Percentiles rank a stretch among this genome's conserved stretches.
Conservation (phyloP, 2,113 vertebrate species). For the Nettapus auritus region DNA sequence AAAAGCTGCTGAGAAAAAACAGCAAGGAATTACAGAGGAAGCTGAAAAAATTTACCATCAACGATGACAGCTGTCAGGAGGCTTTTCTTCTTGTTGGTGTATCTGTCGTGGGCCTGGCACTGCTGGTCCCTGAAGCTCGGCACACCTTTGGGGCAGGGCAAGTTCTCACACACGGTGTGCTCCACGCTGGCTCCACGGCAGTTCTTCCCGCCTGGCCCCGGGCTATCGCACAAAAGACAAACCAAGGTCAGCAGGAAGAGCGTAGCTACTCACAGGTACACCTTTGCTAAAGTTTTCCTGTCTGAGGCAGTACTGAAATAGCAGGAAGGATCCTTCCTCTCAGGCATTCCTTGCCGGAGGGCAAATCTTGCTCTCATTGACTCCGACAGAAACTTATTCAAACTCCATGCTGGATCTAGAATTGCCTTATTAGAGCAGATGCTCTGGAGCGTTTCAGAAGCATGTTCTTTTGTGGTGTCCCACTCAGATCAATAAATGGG, state of each 20-base stretch:
- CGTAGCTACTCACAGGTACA: background rate
- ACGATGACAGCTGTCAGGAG: slow-evolving; percentile 86
- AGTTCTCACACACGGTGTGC: slow-evolving; percentile 90
- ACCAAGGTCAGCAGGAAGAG: background rate
- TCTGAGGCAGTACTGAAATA: background rate
- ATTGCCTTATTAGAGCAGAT: background rate
- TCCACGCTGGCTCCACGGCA: slow-evolving; percentile 90
- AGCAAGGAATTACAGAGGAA: background rate
- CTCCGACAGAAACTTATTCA: background rate
- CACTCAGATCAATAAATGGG: background rate
- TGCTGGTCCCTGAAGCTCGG: slow-evolving; percentile 95
- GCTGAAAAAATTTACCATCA: slow-evolving; percentile 76
- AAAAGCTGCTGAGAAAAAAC: background rate
- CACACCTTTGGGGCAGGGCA: slow-evolving; percentile 88
- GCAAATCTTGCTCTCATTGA: background rate
- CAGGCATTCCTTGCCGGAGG: background rate
- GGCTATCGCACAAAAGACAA: slow-evolving; percentile 71
- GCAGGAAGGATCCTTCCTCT: background rate
- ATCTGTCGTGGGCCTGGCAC: slow-evolving; percentile 90
- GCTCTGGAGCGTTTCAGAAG: background rate
- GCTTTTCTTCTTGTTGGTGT: slow-evolving; percentile 84
- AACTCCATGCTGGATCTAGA: background rate
- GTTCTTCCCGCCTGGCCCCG: slow-evolving; percentile 88
- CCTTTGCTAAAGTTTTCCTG: background rate
- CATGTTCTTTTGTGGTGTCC: background rate